phyloP scores from a whole-genome alignment of 2,888 invertebrate species.

The Eupithecia subfuscata region DNA sequence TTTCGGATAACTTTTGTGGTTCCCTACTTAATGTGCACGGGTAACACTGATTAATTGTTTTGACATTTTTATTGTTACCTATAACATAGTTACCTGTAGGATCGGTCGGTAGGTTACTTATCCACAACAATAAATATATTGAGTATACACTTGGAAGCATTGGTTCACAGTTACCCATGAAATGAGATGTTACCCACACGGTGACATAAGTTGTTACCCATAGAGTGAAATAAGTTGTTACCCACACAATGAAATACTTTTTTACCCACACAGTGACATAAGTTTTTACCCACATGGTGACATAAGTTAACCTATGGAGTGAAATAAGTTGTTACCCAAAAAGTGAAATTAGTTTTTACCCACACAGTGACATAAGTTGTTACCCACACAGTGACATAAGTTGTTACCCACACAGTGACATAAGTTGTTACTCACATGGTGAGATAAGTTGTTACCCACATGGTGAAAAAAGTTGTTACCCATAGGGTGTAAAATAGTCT shows the following conservation, averaged over 20 bases:
- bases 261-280: neutral
- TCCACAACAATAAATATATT: neutral
- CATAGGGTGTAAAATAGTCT: neutral
- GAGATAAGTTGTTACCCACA: neutral
- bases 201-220: neutral
- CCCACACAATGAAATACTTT: too few relatives aligned
- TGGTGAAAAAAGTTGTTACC: neutral
- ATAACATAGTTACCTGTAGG: neutral
- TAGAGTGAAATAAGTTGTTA: neutral
- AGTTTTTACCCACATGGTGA: neutral
- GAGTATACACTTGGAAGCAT: neutral
- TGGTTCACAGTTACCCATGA: neutral
- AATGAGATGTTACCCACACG: neutral
- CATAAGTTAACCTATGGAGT: too few relatives aligned
- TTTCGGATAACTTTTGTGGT: too few relatives aligned
- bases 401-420: neutral
- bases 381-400: neutral
- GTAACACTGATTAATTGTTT: neutral
- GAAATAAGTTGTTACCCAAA: too few relatives aligned
- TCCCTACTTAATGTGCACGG: too few relatives aligned
- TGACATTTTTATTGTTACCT: neutral
- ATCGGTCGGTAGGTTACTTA: neutral
- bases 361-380: neutral
- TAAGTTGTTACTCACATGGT: neutral
- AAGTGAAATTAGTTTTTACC: neutral